Evolutionary conservation across 2,888 invertebrate species (phyloP), one percentile per base, ranked within the genome.

Genomic region (Meliscaeva auricollis): DNA sequence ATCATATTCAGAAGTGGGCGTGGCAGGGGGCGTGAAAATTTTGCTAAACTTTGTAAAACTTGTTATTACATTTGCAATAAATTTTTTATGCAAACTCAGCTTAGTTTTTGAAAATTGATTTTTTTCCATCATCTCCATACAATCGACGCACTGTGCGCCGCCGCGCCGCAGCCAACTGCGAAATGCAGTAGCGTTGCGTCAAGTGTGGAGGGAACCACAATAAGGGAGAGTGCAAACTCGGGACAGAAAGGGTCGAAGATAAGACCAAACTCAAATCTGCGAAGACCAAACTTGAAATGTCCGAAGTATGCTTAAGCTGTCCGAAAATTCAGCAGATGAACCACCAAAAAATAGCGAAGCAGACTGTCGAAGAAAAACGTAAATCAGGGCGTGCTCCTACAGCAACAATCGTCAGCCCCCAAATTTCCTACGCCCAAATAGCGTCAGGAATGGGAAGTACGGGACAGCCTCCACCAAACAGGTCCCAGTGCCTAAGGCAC

Each of bases 341-440:
- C 2, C 13, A 62, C 9, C 3, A 62, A 46, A 66, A 48, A 32
- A 13, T 3, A 15, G 7, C 32, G 15, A 62, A 11, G 30, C 8
- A 64, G 3, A 13, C 17, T 30, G 41, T 8, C 0, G 41, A 6
- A 32, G 54, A 30, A 4, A 54, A 30, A 30, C 30, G 52, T 2
- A 13, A n/a, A 11, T 0, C 0, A 11, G 3, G 7, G 44, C 64
- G 20, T 35, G 17, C 26, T 32, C 32, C 48, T 20, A 22, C 5
- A 35, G 1, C n/a, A 20, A 38, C 20, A 17, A 11, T 20, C 46
- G 64, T 64, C 0, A 64, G 17, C 13, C 66, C 54, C 15, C 11
- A 41, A 0, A 15, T 17, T 7, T 48, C 41, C 17, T 69, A 30
- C 17, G 44, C 54, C 64, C 64, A 64, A 64, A 64, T 48, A 50